phyloP scores from a whole-genome alignment of 2,113 vertebrate genomes.

The Varanus salvator region DNA sequence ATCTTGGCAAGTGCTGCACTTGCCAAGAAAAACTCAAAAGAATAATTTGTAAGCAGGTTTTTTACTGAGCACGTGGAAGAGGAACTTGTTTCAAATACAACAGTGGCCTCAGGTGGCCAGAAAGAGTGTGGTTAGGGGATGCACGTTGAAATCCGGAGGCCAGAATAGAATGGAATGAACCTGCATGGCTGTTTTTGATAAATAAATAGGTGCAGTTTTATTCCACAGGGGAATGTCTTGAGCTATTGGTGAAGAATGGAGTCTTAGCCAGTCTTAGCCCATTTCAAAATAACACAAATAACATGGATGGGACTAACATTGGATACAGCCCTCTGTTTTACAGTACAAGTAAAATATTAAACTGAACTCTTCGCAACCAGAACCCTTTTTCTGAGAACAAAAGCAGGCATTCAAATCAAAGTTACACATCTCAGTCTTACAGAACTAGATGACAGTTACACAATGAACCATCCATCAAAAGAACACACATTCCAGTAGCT shows the following conservation, averaged over 20 bases:
- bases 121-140: background rate
- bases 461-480: no score
- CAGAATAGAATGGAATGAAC: background rate
- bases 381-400: no score
- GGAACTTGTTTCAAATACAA: background rate
- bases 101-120: background rate
- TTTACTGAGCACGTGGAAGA: background rate
- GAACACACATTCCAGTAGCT: no score
- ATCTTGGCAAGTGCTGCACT: background rate
- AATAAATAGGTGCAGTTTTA: background rate
- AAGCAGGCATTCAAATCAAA: background rate
- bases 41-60: background rate
- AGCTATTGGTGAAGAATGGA: background rate
- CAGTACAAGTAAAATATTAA: background rate
- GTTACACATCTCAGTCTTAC: background rate
- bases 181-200: background rate
- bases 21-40: background rate
- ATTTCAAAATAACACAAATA: no score
- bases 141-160: background rate
- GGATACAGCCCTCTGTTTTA: no score
- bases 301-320: no score
- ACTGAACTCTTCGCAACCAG: background rate
- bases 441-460: no score
- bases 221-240: background rate
- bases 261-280: no score